Base-by-base conservation (phyloP, 2,797 vertebrate species). In the Clarias pachynema region DNA sequence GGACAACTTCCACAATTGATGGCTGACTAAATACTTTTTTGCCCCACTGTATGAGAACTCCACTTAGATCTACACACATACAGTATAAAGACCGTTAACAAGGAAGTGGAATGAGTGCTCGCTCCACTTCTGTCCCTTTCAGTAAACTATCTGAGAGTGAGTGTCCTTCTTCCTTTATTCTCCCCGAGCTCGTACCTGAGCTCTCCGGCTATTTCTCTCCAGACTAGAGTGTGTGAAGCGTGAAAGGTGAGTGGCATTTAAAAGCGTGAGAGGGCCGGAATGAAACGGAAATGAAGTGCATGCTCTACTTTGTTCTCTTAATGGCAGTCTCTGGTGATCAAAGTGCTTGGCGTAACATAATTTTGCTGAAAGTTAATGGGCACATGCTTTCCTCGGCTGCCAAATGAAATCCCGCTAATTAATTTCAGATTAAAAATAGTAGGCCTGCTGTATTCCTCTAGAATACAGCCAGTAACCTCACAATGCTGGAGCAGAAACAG, bases 401-500 rank as follows among this genome's bases (percentile, higher is more conserved):
- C 86, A 84, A 82, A 85, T 85, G 62, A 89, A 87, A 80, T 88
- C 73, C 63, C 8, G 26, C 75, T 90, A 89, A 90, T 89, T 87
- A 87, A 89, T 88, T 89, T 85, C 69, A 87, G 86, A 89, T 89
- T 83, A 89, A 89, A 89, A 87, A 84, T 88, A 85, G 84, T 77
- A 75, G 73, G 24, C 77, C 78, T 56, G 68, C 49, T 74, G 77
- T 81, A 60, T 83, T 70, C 37, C 24, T 14, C 57, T 79, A 86
- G 44, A 8, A 44, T 10, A 44, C 44, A 44, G 75, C 63, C 83
- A 81, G 82, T 85, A 85, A 86, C 72, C 78, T 79, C 69, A 66
- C 83, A 87, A 84, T n/a, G 37, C 72, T 81, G 40, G 15, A 29
- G n/a, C 15, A n/a, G 49, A 29, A 74, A 74, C 72, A 53, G 40